Evolutionary conservation across 1,140 invertebrate genomes (phyloP).

Genomic region (Philaenus spumarius): DNA sequence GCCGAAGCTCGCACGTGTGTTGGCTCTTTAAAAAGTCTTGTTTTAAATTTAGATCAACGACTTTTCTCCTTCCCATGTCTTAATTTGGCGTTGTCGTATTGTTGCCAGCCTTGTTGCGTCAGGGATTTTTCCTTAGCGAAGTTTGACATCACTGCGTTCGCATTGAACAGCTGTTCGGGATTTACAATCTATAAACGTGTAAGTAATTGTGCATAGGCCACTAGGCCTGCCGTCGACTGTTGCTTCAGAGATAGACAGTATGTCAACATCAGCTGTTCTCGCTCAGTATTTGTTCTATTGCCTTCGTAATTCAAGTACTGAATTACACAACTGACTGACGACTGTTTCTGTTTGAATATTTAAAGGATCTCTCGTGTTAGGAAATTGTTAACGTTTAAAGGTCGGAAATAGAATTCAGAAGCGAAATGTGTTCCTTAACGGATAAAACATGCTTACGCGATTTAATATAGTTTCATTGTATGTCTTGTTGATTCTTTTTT

Average conservation of each 20-base stretch:
- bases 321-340: too few relatives aligned
- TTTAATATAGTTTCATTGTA: too few relatives aligned
- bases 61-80: slow-evolving; percentile 14
- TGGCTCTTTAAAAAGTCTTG: too few relatives aligned
- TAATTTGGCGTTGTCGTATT: slow-evolving; percentile 17
- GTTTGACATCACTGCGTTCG: neutral
- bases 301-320: neutral
- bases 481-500: too few relatives aligned
- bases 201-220: too few relatives aligned
- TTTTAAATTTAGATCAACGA: slow-evolving; percentile 9
- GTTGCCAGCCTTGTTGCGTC: slow-evolving; percentile 3
- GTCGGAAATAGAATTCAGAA: too few relatives aligned
- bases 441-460: too few relatives aligned
- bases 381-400: too few relatives aligned
- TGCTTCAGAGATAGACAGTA: neutral
- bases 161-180: neutral
- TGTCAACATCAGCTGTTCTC: neutral
- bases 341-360: too few relatives aligned
- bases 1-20: too few relatives aligned
- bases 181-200: neutral
- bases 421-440: too few relatives aligned
- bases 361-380: too few relatives aligned
- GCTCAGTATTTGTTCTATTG: neutral
- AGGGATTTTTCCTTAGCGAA: neutral
- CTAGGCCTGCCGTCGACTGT: neutral